Evolutionary conservation across 2,888 invertebrate species (phyloP), one percentile per base, ranked within the genome.

Genomic region (Galerucella nymphaeae): DNA sequence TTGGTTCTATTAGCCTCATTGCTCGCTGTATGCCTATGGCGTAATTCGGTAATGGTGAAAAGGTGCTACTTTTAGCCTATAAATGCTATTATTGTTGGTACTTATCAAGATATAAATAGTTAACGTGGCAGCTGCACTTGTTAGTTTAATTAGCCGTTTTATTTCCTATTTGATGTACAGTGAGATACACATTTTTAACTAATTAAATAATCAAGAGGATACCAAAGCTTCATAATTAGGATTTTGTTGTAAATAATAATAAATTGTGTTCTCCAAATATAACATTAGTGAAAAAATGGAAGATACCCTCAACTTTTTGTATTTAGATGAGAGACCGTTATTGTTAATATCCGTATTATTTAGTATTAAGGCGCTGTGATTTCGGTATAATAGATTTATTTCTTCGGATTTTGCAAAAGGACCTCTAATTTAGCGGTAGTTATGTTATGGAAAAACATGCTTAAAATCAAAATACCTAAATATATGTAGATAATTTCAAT

Each of bases 31-130:
- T 69, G 71, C 68, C 74, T 71, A 73, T 73, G 73, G 73, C 70
- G 75, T 83, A 84, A 83, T 83, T 84, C 62, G 82, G 77, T 80
- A 67, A 73, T 66, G 73, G 59, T 71, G 70, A 59, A 75, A 73
- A 75, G 75, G 75, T 75, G 75, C 75, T 72, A 67, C 70, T 72
- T 72, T 72, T 75, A 70, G 70, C 63, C 57, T 55, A 30, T 69
- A 69, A 69, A 69, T 55, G 62, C 69, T 69, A 63, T 57, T 64
- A 67, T 67, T 67, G 48, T 61, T 59, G 59, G 50, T 61, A 63
- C 45, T 70, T 70, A 70, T 70, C 70, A 57, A 70, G 70, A 70
- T 70, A 70, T 70, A 70, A 70, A 70, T 70, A 70, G 70, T 57
- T 57, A 53, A 63, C 38, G 45, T 55, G 63, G 63, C 70, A 70